Evolutionary conservation across 2,888 invertebrate species (phyloP).

Genomic region (Macropis europaea): DNA sequence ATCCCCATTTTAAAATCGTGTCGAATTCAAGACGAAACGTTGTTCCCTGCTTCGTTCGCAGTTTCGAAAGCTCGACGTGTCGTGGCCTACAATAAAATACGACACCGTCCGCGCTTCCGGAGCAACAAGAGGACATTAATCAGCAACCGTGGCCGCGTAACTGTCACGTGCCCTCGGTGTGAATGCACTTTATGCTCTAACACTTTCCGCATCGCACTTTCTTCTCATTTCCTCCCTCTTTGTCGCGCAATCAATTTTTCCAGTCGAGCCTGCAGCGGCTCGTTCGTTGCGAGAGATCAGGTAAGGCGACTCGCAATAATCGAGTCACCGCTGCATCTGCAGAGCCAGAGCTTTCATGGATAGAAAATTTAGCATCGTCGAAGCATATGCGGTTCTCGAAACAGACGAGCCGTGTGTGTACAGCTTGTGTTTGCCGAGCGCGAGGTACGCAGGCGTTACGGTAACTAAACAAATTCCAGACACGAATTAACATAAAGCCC

Average conservation of each 20-base stretch:
- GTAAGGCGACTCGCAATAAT: too few species aligned
- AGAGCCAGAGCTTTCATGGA: too few species aligned
- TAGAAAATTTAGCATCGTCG: too few species aligned
- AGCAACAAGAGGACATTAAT: slow-evolving; percentile 53
- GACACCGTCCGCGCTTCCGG: slow-evolving; percentile 59
- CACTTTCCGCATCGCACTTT: slow-evolving; percentile 8
- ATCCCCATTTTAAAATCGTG: slow-evolving; percentile 22
- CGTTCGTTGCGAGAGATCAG: too few species aligned
- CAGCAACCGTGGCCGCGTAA: slow-evolving; percentile 46
- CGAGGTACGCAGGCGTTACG: too few species aligned
- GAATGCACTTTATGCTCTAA: slow-evolving; percentile 43
- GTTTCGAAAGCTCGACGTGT: slow-evolving; percentile 28
- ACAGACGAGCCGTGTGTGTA: too few species aligned
- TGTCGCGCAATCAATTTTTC: background rate
- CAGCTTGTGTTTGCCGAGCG: too few species aligned
- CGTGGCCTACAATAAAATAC: slow-evolving; percentile 57
- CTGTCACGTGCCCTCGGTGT: slow-evolving; percentile 52
- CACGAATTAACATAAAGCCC: too few species aligned
- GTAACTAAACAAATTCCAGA: too few species aligned
- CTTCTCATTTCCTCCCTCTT: background rate
- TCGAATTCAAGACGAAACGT: slow-evolving; percentile 39
- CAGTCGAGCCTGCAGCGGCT: slow-evolving; percentile 8
- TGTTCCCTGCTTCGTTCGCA: slow-evolving; percentile 50
- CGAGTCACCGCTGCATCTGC: too few species aligned
- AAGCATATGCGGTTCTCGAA: too few species aligned